Conservation (phyloP, 2,797 vertebrate genomes). For the Ammospiza maritima region DNA sequence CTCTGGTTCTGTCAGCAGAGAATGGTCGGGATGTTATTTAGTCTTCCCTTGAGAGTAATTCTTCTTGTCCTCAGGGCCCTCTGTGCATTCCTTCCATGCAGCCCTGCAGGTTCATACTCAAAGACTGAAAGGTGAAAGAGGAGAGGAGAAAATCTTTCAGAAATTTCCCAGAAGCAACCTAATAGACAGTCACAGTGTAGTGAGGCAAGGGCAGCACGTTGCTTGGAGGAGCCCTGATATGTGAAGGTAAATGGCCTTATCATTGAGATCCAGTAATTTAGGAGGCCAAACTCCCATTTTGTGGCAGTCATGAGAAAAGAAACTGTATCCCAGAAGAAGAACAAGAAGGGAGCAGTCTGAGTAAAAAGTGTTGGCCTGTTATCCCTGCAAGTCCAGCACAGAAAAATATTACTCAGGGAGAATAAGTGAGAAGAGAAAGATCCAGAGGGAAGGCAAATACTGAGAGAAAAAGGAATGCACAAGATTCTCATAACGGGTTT, state of each 20-base stretch:
- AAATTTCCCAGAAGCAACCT: conserved; percentile 41
- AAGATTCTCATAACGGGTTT: not conserved
- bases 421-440: not conserved
- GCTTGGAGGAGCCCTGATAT: not conserved
- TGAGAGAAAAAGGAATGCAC: not conserved
- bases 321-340: not conserved
- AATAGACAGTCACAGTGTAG: conserved; percentile 30
- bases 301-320: not conserved
- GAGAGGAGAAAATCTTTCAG: conserved; percentile 49
- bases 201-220: not conserved
- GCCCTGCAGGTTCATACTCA: conserved; percentile 36
- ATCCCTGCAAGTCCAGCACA: not conserved
- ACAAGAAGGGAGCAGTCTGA: not conserved
- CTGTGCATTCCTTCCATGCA: not conserved
- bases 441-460: not conserved
- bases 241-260: conserved; percentile 4
- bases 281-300: conserved; percentile 27
- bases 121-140: conserved; percentile 52
- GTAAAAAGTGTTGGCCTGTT: not conserved
- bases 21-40: not conserved
- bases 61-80: not conserved
- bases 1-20: not conserved
- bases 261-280: conserved; percentile 33
- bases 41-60: not conserved
- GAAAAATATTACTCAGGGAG: not conserved